These are phyloP conservation scores for Tenthredo mesomela DNA, from an alignment of 2,888 invertebrate genomes.

Conservation along the genomic window DNA sequence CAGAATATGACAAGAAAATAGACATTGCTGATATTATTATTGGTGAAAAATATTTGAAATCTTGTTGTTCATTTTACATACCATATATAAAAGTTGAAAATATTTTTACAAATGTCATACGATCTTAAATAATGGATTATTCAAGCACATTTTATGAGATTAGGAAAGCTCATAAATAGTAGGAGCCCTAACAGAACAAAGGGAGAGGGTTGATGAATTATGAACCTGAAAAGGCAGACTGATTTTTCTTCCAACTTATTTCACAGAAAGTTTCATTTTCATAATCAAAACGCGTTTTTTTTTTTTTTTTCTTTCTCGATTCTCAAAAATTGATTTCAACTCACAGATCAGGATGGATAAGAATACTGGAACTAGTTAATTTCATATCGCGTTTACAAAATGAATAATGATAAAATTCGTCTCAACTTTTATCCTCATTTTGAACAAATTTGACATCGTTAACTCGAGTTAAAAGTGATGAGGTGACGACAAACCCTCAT, in stretches of 20 bases:
- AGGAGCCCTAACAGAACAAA: not conserved
- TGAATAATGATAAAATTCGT: too few species aligned
- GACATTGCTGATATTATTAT: too few species aligned
- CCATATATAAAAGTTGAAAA: too few species aligned
- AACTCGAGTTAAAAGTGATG: too few species aligned
- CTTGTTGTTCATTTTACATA: too few species aligned
- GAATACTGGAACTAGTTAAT: not conserved
- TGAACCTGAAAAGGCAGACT: not conserved
- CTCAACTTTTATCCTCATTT: too few species aligned
- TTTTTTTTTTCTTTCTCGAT: not conserved
- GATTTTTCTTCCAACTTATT: not conserved
- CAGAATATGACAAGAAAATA: too few species aligned
- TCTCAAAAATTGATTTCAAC: not conserved
- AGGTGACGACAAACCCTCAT: too few species aligned
- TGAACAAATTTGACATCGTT: too few species aligned
- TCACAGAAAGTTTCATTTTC: not conserved
- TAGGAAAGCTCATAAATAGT: not conserved
- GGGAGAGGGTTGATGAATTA: not conserved
- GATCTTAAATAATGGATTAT: not conserved
- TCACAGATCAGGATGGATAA: not conserved
- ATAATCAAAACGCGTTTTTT: not conserved
- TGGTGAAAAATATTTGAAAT: too few species aligned
- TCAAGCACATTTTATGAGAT: not conserved
- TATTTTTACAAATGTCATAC: not conserved
- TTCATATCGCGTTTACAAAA: too few species aligned